Percentiles rank a stretch among this genome's conserved stretches.
phyloP scores from a whole-genome alignment of 2,113 vertebrate genomes.

The Gallinago jamesoni region DNA sequence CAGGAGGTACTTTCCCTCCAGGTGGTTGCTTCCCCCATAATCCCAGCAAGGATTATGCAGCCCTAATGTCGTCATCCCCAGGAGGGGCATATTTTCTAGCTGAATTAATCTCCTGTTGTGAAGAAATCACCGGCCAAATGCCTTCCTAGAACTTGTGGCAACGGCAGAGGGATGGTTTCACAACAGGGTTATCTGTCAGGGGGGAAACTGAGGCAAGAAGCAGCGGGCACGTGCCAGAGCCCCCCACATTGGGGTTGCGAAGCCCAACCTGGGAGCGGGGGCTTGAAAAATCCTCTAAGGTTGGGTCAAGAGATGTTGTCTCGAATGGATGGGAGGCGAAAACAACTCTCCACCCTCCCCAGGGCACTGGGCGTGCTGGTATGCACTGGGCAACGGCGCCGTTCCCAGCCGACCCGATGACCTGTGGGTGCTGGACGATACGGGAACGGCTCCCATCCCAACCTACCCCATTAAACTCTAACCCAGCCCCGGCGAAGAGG shows the following conservation, averaged over 20 bases:
- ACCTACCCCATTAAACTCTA: neutral
- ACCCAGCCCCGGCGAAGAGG: neutral
- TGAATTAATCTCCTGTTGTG: neutral
- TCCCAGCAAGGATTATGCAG: neutral
- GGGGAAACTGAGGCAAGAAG: conserved; percentile 1
- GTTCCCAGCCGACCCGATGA: rapidly evolving
- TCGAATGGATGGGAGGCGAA: rapidly evolving
- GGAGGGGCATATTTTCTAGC: neutral
- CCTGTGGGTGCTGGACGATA: rapidly evolving
- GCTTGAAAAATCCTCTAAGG: neutral
- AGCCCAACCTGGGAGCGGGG: neutral
- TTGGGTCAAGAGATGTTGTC: neutral
- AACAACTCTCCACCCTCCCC: rapidly evolving
- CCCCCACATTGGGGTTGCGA: neutral
- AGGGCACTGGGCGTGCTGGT: neutral
- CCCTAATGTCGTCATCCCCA: neutral
- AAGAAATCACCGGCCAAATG: neutral
- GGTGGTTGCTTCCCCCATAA: neutral
- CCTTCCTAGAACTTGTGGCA: neutral
- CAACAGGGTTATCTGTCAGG: neutral
- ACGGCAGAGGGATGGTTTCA: neutral
- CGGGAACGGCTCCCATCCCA: rapidly evolving
- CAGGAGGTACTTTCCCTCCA: neutral
- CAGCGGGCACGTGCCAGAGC: neutral
- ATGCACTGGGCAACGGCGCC: neutral